phyloP scores from a whole-genome alignment of 1,140 invertebrate genomes.

The Metopolophium dirhodum region DNA sequence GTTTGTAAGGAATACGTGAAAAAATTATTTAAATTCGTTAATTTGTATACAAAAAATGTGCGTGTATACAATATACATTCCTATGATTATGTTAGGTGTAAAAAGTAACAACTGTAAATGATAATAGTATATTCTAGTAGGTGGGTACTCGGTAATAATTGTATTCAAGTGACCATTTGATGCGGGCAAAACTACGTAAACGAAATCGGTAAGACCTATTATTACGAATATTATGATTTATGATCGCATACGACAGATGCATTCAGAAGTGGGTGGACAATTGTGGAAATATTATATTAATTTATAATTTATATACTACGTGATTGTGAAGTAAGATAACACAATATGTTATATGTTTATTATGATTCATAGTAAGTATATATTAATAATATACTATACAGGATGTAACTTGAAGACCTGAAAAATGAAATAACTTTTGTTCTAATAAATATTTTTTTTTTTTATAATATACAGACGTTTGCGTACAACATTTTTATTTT shows the following conservation, averaged over 20 bases:
- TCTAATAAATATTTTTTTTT: no score
- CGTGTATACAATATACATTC: neutral
- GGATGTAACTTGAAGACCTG: no score
- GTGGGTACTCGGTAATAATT: neutral
- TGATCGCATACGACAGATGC: neutral
- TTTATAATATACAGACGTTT: no score
- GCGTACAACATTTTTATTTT: no score
- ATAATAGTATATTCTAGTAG: neutral
- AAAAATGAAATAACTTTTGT: no score
- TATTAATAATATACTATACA: no score
- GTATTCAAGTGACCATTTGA: neutral
- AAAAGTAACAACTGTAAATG: neutral
- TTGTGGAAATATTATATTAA: neutral
- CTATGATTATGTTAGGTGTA: neutral
- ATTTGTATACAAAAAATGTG: neutral
- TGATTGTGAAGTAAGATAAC: neutral
- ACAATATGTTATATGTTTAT: neutral
- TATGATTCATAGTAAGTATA: neutral
- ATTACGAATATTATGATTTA: conserved; percentile 9
- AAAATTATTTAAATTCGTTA: neutral
- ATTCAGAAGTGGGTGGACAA: conserved; percentile 14
- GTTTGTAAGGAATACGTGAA: neutral
- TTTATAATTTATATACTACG: neutral
- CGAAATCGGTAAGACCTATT: neutral
- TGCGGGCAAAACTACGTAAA: conserved; percentile 4